Conservation (phyloP, 92 coral and sea anemone genomes). For the Parazoanthus swiftii region DNA sequence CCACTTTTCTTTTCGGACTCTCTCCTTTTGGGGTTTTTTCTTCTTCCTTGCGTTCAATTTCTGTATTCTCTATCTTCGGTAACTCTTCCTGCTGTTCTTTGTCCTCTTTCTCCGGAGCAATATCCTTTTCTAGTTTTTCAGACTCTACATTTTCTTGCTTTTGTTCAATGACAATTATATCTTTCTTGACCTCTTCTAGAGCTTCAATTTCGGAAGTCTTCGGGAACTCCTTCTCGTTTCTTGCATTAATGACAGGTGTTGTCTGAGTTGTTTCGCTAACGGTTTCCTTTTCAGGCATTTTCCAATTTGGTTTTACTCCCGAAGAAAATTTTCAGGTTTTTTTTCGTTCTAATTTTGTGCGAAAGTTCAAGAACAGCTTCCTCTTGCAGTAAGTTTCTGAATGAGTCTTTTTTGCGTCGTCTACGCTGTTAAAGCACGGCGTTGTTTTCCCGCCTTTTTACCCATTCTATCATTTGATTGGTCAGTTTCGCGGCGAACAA, state of each 20-base stretch:
- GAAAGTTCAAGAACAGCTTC: background rate
- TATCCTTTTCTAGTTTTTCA: slow-evolving; percentile 55
- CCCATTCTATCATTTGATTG: background rate
- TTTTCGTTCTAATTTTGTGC: background rate
- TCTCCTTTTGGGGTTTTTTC: slow-evolving; percentile 26
- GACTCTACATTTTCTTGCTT: slow-evolving; percentile 43
- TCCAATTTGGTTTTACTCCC: background rate
- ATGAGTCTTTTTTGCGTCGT: background rate
- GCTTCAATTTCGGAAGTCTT: background rate
- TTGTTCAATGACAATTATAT: background rate
- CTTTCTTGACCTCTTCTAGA: slow-evolving; percentile 6
- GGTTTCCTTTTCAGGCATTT: slow-evolving; percentile 46
- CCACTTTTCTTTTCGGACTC: slow-evolving; percentile 1
- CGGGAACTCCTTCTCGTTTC: background rate
- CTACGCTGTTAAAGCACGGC: background rate
- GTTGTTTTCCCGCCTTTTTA: slow-evolving; percentile 23
- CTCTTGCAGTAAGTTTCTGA: background rate
- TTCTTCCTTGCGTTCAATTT: slow-evolving; percentile 27
- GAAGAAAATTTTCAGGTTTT: background rate
- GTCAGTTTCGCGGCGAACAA: background rate
- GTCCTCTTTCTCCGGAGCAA: slow-evolving; percentile 40
- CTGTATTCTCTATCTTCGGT: background rate
- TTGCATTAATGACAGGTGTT: background rate
- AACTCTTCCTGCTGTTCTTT: slow-evolving; percentile 47
- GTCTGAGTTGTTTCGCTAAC: slow-evolving; percentile 42